A percentile compares a stretch with the other conserved stretches of the same genome.
Conservation (phyloP, 30 jellyfish, hydroid and myxozoan species). For the Pelagia noctiluca region DNA sequence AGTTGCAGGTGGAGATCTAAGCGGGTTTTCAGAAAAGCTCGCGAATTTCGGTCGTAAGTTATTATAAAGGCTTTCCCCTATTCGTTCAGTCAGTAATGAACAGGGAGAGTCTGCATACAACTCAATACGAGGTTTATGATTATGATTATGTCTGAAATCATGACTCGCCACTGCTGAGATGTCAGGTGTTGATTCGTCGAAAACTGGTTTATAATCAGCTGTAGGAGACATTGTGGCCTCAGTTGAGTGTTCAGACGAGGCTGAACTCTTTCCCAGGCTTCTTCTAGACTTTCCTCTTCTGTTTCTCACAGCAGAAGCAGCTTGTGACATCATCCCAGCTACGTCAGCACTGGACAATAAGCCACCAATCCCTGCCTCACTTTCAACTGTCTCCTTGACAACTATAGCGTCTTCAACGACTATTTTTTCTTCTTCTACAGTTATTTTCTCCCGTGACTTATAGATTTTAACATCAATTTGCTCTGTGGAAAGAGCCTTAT, state of each 20-base stretch:
- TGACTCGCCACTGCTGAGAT: too few species aligned
- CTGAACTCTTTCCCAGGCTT: constrained; percentile 14
- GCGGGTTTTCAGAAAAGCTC: too few species aligned
- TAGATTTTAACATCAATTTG: background rate
- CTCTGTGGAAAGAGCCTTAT: too few species aligned
- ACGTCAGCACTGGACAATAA: constrained; percentile 63
- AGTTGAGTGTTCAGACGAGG: background rate
- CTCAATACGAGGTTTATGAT: too few species aligned
- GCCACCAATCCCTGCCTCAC: constrained; percentile 30
- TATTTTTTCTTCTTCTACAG: background rate
- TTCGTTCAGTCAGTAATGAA: background rate
- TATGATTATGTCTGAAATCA: background rate
- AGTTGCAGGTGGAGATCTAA: too few species aligned
- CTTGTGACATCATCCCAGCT: constrained; percentile 71
- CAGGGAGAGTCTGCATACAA: background rate
- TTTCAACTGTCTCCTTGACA: background rate
- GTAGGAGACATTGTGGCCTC: constrained; percentile 1
- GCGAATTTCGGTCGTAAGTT: background rate
- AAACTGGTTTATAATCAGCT: too few species aligned
- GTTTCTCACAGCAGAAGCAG: constrained; percentile 86
- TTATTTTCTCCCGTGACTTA: background rate
- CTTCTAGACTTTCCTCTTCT: constrained; percentile 76
- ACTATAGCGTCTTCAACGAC: background rate
- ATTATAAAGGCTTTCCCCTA: background rate
- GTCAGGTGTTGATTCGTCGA: too few species aligned